Evolutionary conservation across 2,113 vertebrate species (phyloP).

Genomic region (Perca flavescens): DNA sequence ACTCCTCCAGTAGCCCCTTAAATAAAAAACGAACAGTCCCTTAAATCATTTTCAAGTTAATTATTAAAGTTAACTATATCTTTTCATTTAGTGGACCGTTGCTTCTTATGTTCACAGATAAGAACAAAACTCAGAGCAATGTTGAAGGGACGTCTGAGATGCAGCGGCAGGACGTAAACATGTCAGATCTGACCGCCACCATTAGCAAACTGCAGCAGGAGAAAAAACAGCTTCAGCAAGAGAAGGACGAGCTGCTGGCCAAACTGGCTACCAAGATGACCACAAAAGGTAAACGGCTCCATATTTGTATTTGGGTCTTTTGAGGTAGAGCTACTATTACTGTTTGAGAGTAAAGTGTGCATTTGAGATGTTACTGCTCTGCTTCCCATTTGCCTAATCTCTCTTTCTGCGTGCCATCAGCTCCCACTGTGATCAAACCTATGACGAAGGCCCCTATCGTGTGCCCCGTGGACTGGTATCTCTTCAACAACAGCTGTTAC

Average conservation of each 20-base stretch:
- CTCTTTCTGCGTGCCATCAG: not conserved
- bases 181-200: slow-evolving; percentile 20
- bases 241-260: slow-evolving; percentile 56
- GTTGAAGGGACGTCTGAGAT: not conserved
- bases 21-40: too few species aligned
- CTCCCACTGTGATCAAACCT: slow-evolving; percentile 12
- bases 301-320: not conserved
- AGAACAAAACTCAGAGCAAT: slow-evolving; percentile 13
- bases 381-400: not conserved
- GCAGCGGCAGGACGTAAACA: slow-evolving; percentile 43
- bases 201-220: slow-evolving; percentile 57
- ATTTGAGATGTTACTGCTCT: not conserved
- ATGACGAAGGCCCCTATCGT: not conserved
- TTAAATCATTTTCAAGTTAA: too few species aligned
- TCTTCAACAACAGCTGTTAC: slow-evolving; percentile 80
- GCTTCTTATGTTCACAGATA: slow-evolving; percentile 50
- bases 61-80: too few species aligned
- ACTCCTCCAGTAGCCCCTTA: too few species aligned
- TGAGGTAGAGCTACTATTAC: too few species aligned
- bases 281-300: slow-evolving; percentile 20
- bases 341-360: not conserved
- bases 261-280: slow-evolving; percentile 1
- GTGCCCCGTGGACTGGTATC: slow-evolving; percentile 67
- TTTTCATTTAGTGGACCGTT: not conserved
- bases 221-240: slow-evolving; percentile 55